phyloP scores from a whole-genome alignment of 2,797 vertebrate species.

The Poeciliopsis gracilis region DNA sequence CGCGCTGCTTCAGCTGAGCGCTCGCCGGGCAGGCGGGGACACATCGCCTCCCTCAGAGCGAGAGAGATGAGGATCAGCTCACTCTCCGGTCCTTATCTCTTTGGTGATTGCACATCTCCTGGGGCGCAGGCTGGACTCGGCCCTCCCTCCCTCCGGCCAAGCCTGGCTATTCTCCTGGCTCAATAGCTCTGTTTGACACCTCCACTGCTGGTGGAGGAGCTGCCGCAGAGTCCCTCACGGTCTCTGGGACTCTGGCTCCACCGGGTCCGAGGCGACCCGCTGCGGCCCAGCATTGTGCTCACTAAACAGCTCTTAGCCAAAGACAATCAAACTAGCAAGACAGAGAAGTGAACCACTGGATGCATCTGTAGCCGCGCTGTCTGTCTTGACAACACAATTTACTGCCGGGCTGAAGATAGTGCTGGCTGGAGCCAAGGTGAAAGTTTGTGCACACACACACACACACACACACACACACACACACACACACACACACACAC shows the following conservation, averaged over 20 bases:
- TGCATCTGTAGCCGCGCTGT: slow-evolving; percentile 62
- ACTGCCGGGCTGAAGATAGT: slow-evolving; percentile 73
- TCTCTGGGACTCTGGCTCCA: slow-evolving; percentile 58
- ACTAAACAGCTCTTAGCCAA: slow-evolving; percentile 51
- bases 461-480: slow-evolving; percentile 5
- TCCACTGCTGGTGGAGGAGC: slow-evolving; percentile 40
- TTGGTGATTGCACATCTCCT: slow-evolving; percentile 83
- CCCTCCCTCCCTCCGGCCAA: slow-evolving; percentile 76
- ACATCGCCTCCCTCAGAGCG: slow-evolving; percentile 33
- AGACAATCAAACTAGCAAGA: slow-evolving; percentile 10
- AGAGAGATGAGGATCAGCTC: slow-evolving; percentile 41
- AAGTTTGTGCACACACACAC: slow-evolving; percentile 59
- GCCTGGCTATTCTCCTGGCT: slow-evolving; percentile 81
- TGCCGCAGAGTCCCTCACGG: slow-evolving; percentile 39
- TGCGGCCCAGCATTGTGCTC: slow-evolving; percentile 18
- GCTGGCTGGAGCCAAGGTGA: slow-evolving; percentile 68
- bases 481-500: slow-evolving; percentile 2
- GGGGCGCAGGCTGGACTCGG: slow-evolving; percentile 70
- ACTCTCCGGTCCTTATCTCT: slow-evolving; percentile 84
- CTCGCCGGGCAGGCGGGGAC: slow-evolving; percentile 22
- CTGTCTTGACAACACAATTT: slow-evolving; percentile 79
- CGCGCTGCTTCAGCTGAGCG: neutral
- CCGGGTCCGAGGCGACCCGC: slow-evolving; percentile 27
- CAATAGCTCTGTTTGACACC: slow-evolving; percentile 85
- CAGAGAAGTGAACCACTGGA: slow-evolving; percentile 19